Base-by-base conservation (phyloP, 2,888 invertebrate genomes). In the Bombyx huttoni region DNA sequence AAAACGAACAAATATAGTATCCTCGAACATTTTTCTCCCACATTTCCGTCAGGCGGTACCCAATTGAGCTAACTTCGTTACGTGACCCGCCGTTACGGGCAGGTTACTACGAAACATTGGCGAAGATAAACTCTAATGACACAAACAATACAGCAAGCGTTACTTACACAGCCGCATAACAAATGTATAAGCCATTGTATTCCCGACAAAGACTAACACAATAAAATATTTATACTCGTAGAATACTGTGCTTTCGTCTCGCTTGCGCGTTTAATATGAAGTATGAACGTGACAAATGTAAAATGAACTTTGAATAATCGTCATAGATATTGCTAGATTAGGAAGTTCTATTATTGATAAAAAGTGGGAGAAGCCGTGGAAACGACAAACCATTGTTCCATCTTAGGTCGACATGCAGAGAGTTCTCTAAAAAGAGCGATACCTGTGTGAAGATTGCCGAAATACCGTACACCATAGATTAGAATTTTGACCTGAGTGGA, bases 151-250 rank as follows among this genome's bases (percentile, higher is more conserved):
- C 48, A 40, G 12, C 51, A 50, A 40, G 47, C 40, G 40, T 52
- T 52, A 14, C 46, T 49, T 13, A 13, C 49, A 47, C 48, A 47
- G 40, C 40, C 49, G 33, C 35, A n/a, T 47, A 53, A 51, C 51
- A 53, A 49, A 53, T 47, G 49, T 35, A 51, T 51, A 53, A 51
- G 46, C 49, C 47, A 47, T 51, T 51, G 34, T 53, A 49, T 14
- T 33, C 46, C 46, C 49, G 51, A 53, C 51, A 51, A 49, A 49
- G 49, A 51, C 34, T 34, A 33, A 52, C 47, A 49, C 34, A 47
- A 48, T 40, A n/a, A 34, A 13, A 45, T 34, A 50, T 50, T 50
- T 45, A 40, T 12, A 35, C 9, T 35, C 9, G 35, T 35, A 40
- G 9, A 40, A 40, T 8, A 40, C 40, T 40, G 3, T 10, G 7